Conservation (phyloP, 2,888 invertebrate species). For the Sinopyrophorus schimmeli region DNA sequence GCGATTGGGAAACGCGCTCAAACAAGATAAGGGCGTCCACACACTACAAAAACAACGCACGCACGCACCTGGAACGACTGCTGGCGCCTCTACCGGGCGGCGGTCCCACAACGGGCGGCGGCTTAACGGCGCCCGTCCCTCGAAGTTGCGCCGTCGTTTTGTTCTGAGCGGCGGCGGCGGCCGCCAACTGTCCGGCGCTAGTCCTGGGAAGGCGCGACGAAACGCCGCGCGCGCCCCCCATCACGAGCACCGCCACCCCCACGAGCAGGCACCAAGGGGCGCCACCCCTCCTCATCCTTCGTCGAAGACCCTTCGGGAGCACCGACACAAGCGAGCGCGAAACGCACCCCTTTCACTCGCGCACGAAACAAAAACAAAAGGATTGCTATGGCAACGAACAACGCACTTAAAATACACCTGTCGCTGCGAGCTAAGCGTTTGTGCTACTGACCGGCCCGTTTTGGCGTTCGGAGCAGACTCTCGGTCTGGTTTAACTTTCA, state of each 20-base stretch:
- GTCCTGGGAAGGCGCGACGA: constrained; percentile 62
- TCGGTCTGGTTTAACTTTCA: constrained; percentile 43
- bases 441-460: constrained; percentile 52
- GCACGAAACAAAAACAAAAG: neutral
- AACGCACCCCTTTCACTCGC: neutral
- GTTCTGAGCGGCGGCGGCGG: constrained; percentile 53
- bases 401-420: constrained; percentile 38
- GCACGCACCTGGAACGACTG: constrained; percentile 45
- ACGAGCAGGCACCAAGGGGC: constrained; percentile 47
- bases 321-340: neutral
- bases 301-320: neutral
- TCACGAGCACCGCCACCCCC: constrained; percentile 38
- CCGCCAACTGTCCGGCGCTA: constrained; percentile 61
- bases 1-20: too few species aligned
- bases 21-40: too few species aligned
- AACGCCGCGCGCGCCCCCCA: constrained; percentile 54
- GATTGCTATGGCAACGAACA: neutral
- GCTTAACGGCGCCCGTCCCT: constrained; percentile 25
- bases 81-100: constrained; percentile 48
- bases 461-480: constrained; percentile 37
- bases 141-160: constrained; percentile 50
- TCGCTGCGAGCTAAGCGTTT: constrained; percentile 46
- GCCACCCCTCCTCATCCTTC: constrained; percentile 47
- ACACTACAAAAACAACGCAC: too few species aligned
- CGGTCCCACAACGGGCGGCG: constrained; percentile 43